A percentile compares a stretch with the other conserved stretches of the same genome.
These are phyloP conservation scores for Sweltsa coloradensis DNA, from an alignment of 1,140 invertebrate genomes.

Conservation along the genomic window DNA sequence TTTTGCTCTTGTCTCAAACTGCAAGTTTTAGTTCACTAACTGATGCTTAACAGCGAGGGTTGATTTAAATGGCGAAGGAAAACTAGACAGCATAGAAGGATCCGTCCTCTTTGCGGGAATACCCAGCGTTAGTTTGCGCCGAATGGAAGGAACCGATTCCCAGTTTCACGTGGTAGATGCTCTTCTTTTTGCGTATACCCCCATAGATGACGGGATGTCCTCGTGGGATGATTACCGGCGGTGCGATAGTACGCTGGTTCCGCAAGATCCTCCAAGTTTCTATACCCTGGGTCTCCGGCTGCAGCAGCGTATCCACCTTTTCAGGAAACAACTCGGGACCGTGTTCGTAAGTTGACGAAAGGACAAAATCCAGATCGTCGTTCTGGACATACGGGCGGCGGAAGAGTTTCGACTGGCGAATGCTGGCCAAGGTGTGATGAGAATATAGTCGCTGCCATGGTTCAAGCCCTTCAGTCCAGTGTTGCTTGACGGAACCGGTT, in stretches of 20 bases:
- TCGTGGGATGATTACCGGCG: neutral
- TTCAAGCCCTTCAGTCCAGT: constrained; percentile 27
- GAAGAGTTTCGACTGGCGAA: neutral
- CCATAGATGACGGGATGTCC: constrained; percentile 34
- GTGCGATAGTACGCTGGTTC: constrained; percentile 25
- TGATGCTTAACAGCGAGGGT: no score
- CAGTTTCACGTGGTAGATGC: constrained; percentile 45
- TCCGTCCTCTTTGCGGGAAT: constrained; percentile 31
- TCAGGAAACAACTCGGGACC: constrained; percentile 41
- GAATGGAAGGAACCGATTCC: constrained; percentile 53
- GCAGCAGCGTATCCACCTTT: constrained; percentile 40
- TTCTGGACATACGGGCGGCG: neutral
- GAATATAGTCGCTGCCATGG: constrained; percentile 40
- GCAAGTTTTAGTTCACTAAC: no score
- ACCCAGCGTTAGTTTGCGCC: constrained; percentile 50
- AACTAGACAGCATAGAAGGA: neutral
- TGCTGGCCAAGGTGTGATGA: constrained; percentile 39
- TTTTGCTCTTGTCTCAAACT: no score
- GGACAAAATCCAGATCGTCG: constrained; percentile 44
- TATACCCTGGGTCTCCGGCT: constrained; percentile 39
- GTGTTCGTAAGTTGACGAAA: constrained; percentile 45
- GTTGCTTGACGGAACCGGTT: no score
- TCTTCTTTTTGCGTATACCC: constrained; percentile 39
- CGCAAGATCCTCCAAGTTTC: constrained; percentile 36
- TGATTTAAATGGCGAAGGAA: no score